phyloP scores from a whole-genome alignment of 1,140 invertebrate genomes.

The Sinella curviseta region DNA sequence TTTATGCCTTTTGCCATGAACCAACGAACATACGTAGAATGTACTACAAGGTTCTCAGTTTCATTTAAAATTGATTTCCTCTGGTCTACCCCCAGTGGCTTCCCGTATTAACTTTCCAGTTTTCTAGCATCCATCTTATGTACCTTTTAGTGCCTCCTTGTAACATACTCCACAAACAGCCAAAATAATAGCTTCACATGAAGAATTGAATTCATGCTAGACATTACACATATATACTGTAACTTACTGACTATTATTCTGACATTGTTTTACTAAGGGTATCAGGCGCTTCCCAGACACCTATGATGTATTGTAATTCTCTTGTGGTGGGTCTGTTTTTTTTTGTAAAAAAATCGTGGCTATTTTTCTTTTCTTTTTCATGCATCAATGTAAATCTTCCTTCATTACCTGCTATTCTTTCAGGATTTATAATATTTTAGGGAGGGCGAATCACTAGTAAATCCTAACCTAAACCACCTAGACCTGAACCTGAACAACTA shows the following conservation, averaged over 20 bases:
- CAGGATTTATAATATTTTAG: not conserved
- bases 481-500: not conserved
- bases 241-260: too few species aligned
- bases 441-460: not conserved
- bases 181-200: too few species aligned
- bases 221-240: too few species aligned
- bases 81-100: conserved; percentile 2
- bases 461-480: not conserved
- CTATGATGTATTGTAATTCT: not conserved
- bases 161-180: too few species aligned
- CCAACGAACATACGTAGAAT: not conserved
- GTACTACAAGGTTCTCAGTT: not conserved
- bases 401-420: not conserved
- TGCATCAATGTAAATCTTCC: not conserved
- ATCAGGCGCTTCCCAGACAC: too few species aligned
- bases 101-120: conserved; percentile 1
- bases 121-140: not conserved
- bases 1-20: not conserved
- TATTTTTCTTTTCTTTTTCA: not conserved
- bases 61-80: conserved; percentile 19
- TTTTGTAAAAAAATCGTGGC: not conserved
- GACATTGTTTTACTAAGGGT: too few species aligned
- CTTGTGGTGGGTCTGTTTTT: not conserved
- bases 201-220: not conserved
- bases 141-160: not conserved